Percentiles rank a stretch among this genome's conserved stretches.
Conservation (phyloP, 2,797 vertebrate species). For the Tenualosa ilisha region DNA sequence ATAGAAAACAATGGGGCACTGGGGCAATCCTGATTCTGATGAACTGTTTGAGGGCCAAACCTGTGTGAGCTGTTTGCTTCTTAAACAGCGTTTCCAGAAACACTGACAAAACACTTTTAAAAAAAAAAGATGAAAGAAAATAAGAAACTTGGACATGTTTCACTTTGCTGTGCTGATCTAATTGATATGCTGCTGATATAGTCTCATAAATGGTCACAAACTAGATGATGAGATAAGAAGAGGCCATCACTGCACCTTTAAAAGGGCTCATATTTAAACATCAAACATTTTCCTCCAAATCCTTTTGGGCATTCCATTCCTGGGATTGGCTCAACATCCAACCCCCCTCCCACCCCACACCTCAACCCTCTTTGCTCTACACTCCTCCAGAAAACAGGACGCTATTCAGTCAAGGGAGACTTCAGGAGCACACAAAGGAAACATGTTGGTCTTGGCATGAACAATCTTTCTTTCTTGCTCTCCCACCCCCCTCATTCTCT, state of each 20-base stretch:
- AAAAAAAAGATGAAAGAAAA: too few relatives aligned
- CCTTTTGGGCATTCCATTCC: conserved; percentile 47
- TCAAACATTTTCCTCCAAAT: conserved; percentile 29
- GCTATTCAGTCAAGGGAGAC: conserved; percentile 53
- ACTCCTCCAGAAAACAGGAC: conserved; percentile 63
- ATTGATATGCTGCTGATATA: neutral
- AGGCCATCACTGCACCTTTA: neutral
- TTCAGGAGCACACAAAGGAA: conserved; percentile 49
- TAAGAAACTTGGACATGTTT: neutral
- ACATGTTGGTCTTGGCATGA: conserved; percentile 68
- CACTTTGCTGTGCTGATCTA: neutral
- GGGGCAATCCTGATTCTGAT: neutral
- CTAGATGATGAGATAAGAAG: neutral
- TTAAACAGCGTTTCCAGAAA: neutral
- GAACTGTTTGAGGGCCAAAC: neutral
- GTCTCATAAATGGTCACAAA: conserved; percentile 3
- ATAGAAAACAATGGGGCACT: neutral
- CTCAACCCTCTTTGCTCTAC: neutral
- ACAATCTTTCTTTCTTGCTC: conserved; percentile 10
- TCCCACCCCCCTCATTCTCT: neutral
- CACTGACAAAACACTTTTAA: too few relatives aligned
- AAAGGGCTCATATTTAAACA: conserved; percentile 18
- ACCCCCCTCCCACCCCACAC: neutral
- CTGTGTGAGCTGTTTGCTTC: neutral
- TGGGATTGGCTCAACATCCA: conserved; percentile 36